Conservation (phyloP, 2,888 invertebrate species). For the Philonicus albiceps region DNA sequence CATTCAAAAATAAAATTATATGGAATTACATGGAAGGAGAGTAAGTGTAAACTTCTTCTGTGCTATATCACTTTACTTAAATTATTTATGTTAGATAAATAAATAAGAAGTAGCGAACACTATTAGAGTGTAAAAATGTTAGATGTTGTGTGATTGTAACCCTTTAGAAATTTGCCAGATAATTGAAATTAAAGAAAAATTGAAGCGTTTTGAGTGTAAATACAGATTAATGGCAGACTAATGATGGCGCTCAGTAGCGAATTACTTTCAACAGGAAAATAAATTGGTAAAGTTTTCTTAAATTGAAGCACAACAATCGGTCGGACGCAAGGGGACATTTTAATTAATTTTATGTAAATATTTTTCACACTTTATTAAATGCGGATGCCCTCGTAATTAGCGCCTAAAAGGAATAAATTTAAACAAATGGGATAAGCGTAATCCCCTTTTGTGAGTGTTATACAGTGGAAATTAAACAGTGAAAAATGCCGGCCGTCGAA, state of each 20-base stretch:
- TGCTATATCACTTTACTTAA: too few species aligned
- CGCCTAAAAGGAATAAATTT: conserved; percentile 5
- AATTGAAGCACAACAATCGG: background rate
- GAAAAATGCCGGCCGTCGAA: background rate
- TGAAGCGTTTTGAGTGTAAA: background rate
- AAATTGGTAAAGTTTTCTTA: background rate
- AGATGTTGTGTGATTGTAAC: background rate
- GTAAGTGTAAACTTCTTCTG: too few species aligned
- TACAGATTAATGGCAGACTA: background rate
- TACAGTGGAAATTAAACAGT: background rate
- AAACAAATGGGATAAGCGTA: background rate
- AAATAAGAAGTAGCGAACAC: too few species aligned
- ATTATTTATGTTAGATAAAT: too few species aligned
- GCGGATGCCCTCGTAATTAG: conserved; percentile 2
- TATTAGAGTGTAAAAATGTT: too few species aligned
- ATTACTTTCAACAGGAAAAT: background rate
- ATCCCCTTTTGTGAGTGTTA: background rate
- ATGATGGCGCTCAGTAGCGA: background rate
- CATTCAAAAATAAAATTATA: too few species aligned
- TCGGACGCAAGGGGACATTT: background rate
- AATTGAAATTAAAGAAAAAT: background rate
- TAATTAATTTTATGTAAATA: background rate
- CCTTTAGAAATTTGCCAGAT: background rate
- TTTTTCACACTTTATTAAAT: background rate
- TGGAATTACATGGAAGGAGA: too few species aligned